Percentiles rank a stretch among this genome's conserved stretches.
Evolutionary conservation across 1,140 invertebrate genomes (phyloP).

Genomic region (Cecropterus lyciades): DNA sequence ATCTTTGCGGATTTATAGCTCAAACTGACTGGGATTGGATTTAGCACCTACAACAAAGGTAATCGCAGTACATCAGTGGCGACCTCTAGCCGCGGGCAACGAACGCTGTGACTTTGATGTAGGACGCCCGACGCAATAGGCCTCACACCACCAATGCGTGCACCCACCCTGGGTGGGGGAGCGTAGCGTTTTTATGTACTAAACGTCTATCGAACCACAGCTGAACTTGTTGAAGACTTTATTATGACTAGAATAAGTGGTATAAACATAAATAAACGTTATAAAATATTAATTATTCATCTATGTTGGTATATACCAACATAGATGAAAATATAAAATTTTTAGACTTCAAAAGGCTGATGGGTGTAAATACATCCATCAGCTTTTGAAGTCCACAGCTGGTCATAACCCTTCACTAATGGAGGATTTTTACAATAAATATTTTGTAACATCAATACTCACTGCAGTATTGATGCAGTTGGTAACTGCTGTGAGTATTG

Average conservation of each 20-base stretch:
- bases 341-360: too few relatives aligned
- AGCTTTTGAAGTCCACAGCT: too few relatives aligned
- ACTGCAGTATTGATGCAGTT: too few relatives aligned
- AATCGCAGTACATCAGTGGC: constrained; percentile 33
- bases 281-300: too few relatives aligned
- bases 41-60: constrained; percentile 30
- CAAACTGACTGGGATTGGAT: constrained; percentile 20
- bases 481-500: too few relatives aligned
- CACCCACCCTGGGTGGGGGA: background rate
- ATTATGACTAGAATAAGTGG: background rate
- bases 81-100: constrained; percentile 62
- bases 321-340: too few relatives aligned
- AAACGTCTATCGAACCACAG: constrained; percentile 7
- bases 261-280: too few relatives aligned
- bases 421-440: too few relatives aligned
- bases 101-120: constrained; percentile 66
- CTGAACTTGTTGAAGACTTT: background rate
- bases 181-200: background rate
- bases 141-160: constrained; percentile 53
- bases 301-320: too few relatives aligned
- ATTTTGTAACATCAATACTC: too few relatives aligned
- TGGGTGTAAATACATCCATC: too few relatives aligned
- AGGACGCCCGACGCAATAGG: constrained; percentile 42
- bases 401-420: too few relatives aligned
- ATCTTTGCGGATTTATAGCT: constrained; percentile 27